These are phyloP conservation scores for Salarias fasciatus DNA, from an alignment of 2,797 vertebrate species.

Conservation along the genomic window DNA sequence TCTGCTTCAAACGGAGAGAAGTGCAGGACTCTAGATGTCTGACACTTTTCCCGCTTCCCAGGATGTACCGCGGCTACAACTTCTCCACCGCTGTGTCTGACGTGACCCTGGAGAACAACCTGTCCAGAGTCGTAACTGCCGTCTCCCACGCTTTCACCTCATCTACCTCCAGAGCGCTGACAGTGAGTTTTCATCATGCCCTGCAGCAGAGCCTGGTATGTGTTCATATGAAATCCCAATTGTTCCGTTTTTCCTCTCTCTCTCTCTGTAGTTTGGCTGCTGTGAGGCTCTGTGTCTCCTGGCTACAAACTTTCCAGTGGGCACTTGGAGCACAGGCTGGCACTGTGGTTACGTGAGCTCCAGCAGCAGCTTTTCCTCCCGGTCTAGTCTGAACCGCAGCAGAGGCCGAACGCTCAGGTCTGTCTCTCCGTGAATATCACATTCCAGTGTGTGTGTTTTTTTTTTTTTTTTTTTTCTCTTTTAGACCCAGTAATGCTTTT, in stretches of 20 bases:
- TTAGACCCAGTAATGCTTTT: too few species aligned
- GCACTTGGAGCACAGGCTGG: conserved; percentile 95
- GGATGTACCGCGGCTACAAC: conserved; percentile 94
- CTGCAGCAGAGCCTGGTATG: background rate
- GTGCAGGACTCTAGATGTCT: background rate
- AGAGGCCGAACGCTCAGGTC: conserved; percentile 71
- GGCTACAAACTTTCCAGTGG: conserved; percentile 89
- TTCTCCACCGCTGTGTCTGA: conserved; percentile 87
- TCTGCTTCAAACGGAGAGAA: too few species aligned
- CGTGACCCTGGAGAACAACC: conserved; percentile 93
- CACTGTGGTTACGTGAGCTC: conserved; percentile 91
- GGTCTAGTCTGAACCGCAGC: conserved; percentile 66
- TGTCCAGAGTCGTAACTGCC: conserved; percentile 91
- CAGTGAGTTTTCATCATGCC: conserved; percentile 76
- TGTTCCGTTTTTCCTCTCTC: background rate
- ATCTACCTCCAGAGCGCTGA: conserved; percentile 92
- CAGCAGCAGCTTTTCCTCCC: conserved; percentile 56
- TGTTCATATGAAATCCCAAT: background rate
- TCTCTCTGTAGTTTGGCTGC: conserved; percentile 90
- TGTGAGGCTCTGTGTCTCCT: conserved; percentile 95
- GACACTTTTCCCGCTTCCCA: conserved; percentile 51
- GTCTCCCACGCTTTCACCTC: conserved; percentile 91
- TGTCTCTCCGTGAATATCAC: background rate
- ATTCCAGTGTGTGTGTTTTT: background rate
- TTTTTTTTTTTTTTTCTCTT: background rate